Percentiles rank a stretch among this genome's conserved stretches.
Evolutionary conservation across 2,113 vertebrate genomes (phyloP).

Genomic region (rabbit (Oryctolagus cuniculus)): mOryCun1.1 NC_091453.1:47468501-47469000

Average conservation of each 20-base stretch:
- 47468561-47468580: neutral
- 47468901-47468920: constrained; percentile 12
- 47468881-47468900: neutral
- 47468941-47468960: constrained; percentile 13
- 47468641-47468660: constrained; percentile 3
- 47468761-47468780: constrained; percentile 12
- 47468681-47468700: neutral
- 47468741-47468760: neutral
- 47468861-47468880: neutral
- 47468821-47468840: neutral
- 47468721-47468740: neutral
- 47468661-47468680: neutral
- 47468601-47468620: neutral
- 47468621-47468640: neutral
- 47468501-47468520: neutral
- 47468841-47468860: constrained; percentile 37
- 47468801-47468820: neutral
- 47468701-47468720: neutral
- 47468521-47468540: neutral
- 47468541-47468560: neutral
- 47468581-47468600: neutral
- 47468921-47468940: neutral
- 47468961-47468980: constrained; percentile 21
- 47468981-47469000: neutral
- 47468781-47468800: constrained; percentile 22